These are phyloP conservation scores for Ctenopoma multispine DNA, from an alignment of 2,797 vertebrate genomes.

Conservation along the genomic window DNA sequence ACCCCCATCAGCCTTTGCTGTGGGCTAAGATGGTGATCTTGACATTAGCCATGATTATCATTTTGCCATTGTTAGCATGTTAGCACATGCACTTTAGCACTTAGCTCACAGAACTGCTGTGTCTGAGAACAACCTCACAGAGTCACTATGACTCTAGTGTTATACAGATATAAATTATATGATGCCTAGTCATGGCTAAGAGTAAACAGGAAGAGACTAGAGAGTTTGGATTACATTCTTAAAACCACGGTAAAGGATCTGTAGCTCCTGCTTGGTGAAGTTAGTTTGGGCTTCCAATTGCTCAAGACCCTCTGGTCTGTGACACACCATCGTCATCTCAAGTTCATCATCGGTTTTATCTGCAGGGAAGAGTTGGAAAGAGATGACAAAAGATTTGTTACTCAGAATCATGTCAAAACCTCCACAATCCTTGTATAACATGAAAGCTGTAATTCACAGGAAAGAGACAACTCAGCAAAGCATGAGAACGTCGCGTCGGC, in stretches of 20 bases:
- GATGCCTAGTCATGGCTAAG: too few relatives aligned
- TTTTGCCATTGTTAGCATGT: too few relatives aligned
- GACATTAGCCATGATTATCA: too few relatives aligned
- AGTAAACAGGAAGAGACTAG: too few relatives aligned
- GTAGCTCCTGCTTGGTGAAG: slow-evolving; percentile 95
- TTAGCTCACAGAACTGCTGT: too few relatives aligned
- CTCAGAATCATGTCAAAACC: neutral
- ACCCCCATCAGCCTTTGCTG: too few relatives aligned
- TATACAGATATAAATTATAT: too few relatives aligned
- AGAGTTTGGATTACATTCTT: slow-evolving; percentile 89
- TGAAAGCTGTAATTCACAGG: neutral
- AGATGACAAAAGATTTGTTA: neutral
- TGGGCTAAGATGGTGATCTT: too few relatives aligned
- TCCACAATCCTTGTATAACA: neutral
- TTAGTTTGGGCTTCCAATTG: slow-evolving; percentile 95
- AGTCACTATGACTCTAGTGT: too few relatives aligned
- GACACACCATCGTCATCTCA: slow-evolving; percentile 94
- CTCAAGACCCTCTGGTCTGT: slow-evolving; percentile 94
- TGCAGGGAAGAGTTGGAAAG: slow-evolving; percentile 53
- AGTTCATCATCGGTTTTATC: slow-evolving; percentile 96
- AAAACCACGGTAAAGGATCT: slow-evolving; percentile 97
- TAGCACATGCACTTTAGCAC: too few relatives aligned
- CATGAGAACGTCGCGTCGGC: slow-evolving; percentile 22
- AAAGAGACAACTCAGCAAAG: slow-evolving; percentile 32
- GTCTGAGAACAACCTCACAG: too few relatives aligned